Base-by-base conservation (phyloP, 2,797 vertebrate species). In the Acomys russatus region DNA sequence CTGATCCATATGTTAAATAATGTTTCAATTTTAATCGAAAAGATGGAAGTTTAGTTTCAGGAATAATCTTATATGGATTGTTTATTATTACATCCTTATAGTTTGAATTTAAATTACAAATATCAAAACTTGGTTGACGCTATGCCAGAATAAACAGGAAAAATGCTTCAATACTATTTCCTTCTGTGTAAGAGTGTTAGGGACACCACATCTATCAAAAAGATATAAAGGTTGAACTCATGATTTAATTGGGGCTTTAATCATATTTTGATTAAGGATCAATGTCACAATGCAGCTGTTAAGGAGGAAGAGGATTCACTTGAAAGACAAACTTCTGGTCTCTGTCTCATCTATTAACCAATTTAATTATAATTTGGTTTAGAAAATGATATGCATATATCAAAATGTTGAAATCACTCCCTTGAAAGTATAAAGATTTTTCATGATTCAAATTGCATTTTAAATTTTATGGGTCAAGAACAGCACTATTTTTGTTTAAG, bases 401-500 rank as follows among this genome's bases (percentile, higher is more conserved):
- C 23, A 91, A 88, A 78, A 90, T 70, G 74, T 90, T 59, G 68
- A 90, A 93, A 66, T 56, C 6, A 49, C 10, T 44, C 68, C 14
- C 51, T 90, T 94, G 7, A 73, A 94, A 93, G 44, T 90, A 89
- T 87, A 94, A 70, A 0, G 0, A n/a, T 64, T 70, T 95, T 95
- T 91, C 23, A 33, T 93, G 9, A 79, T 59, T 85, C 35, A n/a
- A 28, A 59, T 68, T 86, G 33, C 56, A 18, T 84, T 96, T 97
- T 59, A 90, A 94, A 51, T 96, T 70, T 77, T 91, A 66, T 68
- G 17, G 59, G 66, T 17, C 3, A 71, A 2, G 44, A 90, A 12
- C 4, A 56, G 56, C 38, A 17, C 44, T 68, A 82, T 74, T 88
- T 96, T 79, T 85, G 11, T 94, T 94, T 86, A 88, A 96, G 54